Percentiles rank a stretch among this genome's conserved stretches.
phyloP scores from a whole-genome alignment of 2,888 invertebrate species.

The Latrodectus hesperus region DNA sequence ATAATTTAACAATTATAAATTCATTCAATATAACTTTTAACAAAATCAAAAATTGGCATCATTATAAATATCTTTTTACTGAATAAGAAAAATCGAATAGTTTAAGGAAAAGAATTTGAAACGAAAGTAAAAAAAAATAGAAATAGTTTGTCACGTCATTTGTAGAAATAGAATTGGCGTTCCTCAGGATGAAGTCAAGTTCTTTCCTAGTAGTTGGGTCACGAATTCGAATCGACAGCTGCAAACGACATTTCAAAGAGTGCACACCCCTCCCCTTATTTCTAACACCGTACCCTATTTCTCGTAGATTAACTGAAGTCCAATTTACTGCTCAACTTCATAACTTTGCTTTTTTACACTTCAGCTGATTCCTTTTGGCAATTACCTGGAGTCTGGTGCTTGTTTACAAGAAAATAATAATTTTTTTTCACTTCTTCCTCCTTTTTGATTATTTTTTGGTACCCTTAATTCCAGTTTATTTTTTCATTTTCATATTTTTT shows the following conservation, averaged over 20 bases:
- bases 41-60: too few relatives aligned
- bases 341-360: slow-evolving; percentile 43
- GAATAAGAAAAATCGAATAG: too few relatives aligned
- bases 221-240: slow-evolving; percentile 40
- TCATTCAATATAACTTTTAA: too few relatives aligned
- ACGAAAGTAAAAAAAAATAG: too few relatives aligned
- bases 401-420: slow-evolving; percentile 51
- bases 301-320: slow-evolving; percentile 28
- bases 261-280: not conserved
- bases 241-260: slow-evolving; percentile 54
- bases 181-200: not conserved
- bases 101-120: too few relatives aligned
- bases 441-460: too few relatives aligned
- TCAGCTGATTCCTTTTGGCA: slow-evolving; percentile 20
- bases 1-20: too few relatives aligned
- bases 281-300: not conserved
- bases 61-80: too few relatives aligned
- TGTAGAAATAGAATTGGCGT: not conserved
- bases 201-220: slow-evolving; percentile 9
- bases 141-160: too few relatives aligned
- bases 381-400: slow-evolving; percentile 16
- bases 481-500: too few relatives aligned
- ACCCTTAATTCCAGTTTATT: too few relatives aligned
- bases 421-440: too few relatives aligned
- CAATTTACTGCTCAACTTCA: slow-evolving; percentile 44